Base-by-base conservation (phyloP, 2,113 vertebrate species). In the Cryptomyrus ogoouensis region DNA sequence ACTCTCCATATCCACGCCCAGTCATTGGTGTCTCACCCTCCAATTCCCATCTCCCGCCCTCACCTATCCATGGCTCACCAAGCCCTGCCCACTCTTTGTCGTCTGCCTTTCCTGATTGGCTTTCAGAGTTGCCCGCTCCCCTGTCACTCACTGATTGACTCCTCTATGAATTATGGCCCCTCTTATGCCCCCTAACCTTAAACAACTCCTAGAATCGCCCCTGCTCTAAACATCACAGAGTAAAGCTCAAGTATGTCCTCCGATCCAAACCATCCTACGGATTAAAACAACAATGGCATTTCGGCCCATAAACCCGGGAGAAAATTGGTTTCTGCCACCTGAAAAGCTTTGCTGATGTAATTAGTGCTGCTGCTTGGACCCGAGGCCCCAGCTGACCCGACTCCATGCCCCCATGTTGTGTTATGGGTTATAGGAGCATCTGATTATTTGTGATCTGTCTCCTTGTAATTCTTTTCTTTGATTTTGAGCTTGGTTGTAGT, bases 341-440 rank as follows among this genome's bases (percentile, higher is more conserved):
- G 53, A 42, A 62, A 66, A 39, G 21, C 87, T 66, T 24, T 21
- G 49, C 87, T 62, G 87, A 24, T 42, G 21, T 62, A 58, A 88
- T 88, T 88, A 44, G 52, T 62, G 52, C 53, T 62, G 52, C 87
- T 88, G 53, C 39, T 5, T 62, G 6, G 21, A 39, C 15, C 39
- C 24, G 2, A 42, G 15, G 9, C 21, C n/a, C 9, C 87, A 39
- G 53, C 50, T 1, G 15, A 44, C 56, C 66, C 5, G 35, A 47
- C 39, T n/a, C 87, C 42, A 0, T 66, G 5, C 53, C 8, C 39
- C 35, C 27, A 5, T 24, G 35, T 88, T 2, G 21, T 44, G 87
- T 88, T 88, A 42, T 66, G 87, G 39, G 27, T 58, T 88, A 66
- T 42, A 88, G 46, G 44, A 27, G 56, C 87, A 88, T 88, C 19